A percentile compares a stretch with the other conserved stretches of the same genome.
Conservation (phyloP, 2,113 vertebrate genomes). For the Gorilla gorilla region DNA sequence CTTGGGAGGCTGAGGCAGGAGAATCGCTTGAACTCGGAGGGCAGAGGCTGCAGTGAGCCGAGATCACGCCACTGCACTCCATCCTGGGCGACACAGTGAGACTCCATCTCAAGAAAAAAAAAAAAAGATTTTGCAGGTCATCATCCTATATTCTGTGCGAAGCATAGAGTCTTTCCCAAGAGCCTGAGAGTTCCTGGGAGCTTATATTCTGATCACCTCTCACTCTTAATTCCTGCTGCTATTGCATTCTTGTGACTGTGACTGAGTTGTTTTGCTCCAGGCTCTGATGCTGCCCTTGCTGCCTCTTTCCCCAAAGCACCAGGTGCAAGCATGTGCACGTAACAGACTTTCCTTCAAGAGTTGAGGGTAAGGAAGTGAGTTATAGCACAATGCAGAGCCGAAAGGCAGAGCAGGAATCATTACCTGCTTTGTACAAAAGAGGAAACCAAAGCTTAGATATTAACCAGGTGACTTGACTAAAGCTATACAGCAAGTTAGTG, state of each 20-base stretch:
- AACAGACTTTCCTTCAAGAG: neutral
- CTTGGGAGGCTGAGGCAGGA: no score
- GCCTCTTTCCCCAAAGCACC: neutral
- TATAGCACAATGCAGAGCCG: neutral
- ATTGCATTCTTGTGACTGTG: neutral
- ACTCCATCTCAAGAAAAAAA: no score
- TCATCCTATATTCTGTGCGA: neutral
- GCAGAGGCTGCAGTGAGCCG: no score
- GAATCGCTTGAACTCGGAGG: no score
- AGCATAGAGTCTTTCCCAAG: neutral
- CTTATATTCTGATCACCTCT: neutral
- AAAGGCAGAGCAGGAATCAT: neutral
- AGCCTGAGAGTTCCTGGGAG: neutral
- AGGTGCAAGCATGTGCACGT: neutral
- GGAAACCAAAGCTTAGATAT: neutral
- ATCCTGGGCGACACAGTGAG: no score
- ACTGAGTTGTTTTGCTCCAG: neutral
- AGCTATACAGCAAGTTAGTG: neutral
- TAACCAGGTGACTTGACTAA: neutral
- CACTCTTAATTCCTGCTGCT: neutral
- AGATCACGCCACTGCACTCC: no score
- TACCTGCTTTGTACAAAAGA: neutral
- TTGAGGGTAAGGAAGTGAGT: neutral
- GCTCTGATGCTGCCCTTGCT: neutral
- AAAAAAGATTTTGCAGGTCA: neutral